Percentiles rank a stretch among this genome's conserved stretches.
Evolutionary conservation across 1,140 invertebrate genomes (phyloP).

Genomic region (Drosophila chauvacae): DNA sequence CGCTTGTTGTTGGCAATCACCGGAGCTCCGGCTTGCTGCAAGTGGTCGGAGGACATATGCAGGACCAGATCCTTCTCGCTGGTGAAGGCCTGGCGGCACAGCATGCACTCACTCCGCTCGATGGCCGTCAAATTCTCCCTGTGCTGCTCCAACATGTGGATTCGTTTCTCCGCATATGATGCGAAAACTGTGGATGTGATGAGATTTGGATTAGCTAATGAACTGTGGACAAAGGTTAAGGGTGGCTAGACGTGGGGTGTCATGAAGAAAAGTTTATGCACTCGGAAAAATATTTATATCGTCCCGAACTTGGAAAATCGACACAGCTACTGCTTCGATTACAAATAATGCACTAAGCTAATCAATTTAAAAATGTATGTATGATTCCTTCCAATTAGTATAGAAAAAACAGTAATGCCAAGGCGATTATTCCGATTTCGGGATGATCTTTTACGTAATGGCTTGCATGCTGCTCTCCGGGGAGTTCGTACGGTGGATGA

Average conservation of each 20-base stretch:
- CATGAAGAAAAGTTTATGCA: slow-evolving; percentile 36
- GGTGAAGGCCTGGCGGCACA: slow-evolving; percentile 68
- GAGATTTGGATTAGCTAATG: background rate
- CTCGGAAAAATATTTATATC: slow-evolving; percentile 3
- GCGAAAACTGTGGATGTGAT: slow-evolving; percentile 56
- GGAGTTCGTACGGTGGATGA: slow-evolving; percentile 26
- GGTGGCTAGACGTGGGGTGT: slow-evolving; percentile 26
- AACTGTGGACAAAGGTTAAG: too few relatives aligned
- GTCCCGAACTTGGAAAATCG: slow-evolving; percentile 12
- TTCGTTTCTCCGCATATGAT: slow-evolving; percentile 74
- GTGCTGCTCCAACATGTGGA: slow-evolving; percentile 76
- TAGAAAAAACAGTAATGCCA: background rate
- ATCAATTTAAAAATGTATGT: background rate
- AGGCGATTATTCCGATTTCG: slow-evolving; percentile 5
- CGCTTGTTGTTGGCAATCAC: slow-evolving; percentile 78
- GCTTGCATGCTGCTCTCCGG: slow-evolving; percentile 63
- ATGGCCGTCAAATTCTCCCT: slow-evolving; percentile 75
- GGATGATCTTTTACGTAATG: slow-evolving; percentile 5
- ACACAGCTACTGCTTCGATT: background rate
- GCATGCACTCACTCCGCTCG: slow-evolving; percentile 79
- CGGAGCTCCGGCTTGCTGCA: slow-evolving; percentile 48
- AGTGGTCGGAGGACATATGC: slow-evolving; percentile 67
- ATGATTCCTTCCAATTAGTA: background rate
- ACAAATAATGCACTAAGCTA: background rate
- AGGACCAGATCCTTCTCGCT: slow-evolving; percentile 60